Conservation (phyloP, 2,797 vertebrate genomes). For the Amblyraja radiata region DNA sequence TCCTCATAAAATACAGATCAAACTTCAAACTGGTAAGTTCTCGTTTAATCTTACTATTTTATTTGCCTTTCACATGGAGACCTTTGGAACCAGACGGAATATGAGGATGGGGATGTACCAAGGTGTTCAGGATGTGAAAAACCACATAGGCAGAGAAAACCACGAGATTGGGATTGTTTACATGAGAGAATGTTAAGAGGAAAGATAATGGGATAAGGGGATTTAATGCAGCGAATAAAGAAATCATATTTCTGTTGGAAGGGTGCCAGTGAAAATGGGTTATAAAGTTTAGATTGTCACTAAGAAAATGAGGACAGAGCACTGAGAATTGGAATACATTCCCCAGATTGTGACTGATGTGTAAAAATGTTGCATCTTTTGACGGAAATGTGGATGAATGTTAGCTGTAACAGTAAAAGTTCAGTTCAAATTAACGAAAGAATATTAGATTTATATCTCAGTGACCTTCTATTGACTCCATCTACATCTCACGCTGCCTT, state of each 20-base stretch:
- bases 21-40: too few species aligned
- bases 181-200: background rate
- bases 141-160: background rate
- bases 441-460: too few species aligned
- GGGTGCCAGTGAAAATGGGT: background rate
- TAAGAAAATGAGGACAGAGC: background rate
- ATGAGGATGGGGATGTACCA: too few species aligned
- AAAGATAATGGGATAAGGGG: background rate
- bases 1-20: too few species aligned
- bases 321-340: background rate
- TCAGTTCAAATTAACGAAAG: too few species aligned
- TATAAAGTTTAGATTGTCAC: background rate
- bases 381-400: background rate
- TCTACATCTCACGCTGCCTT: too few species aligned
- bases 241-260: too few species aligned
- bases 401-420: too few species aligned
- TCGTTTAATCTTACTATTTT: too few species aligned
- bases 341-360: background rate
- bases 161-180: background rate
- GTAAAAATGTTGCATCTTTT: background rate
- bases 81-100: background rate
- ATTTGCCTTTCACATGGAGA: too few species aligned
- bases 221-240: too few species aligned
- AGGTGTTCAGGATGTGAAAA: background rate
- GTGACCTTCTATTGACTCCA: too few species aligned